These are phyloP conservation scores for Drosophila seclusa DNA, from an alignment of 2,888 invertebrate species.

Conservation along the genomic window DNA sequence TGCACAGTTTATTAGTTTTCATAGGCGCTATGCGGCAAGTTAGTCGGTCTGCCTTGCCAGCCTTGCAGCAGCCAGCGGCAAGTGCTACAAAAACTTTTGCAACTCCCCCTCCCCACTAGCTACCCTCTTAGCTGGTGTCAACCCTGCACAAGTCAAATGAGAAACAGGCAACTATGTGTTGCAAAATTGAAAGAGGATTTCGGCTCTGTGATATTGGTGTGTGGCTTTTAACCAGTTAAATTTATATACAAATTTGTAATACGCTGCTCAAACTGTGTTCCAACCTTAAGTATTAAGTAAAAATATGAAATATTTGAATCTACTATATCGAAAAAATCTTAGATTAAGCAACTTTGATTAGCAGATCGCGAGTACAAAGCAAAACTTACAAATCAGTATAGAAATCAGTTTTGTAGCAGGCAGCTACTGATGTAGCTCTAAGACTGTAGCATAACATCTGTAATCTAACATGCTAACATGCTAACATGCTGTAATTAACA, in stretches of 20 bases:
- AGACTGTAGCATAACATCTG: too few species aligned
- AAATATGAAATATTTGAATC: too few species aligned
- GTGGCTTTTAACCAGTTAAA: constrained; percentile 33
- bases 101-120: background rate
- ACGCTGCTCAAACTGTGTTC: background rate
- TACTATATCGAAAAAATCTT: background rate
- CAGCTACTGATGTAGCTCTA: too few species aligned
- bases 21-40: constrained; percentile 52
- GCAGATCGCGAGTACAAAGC: background rate
- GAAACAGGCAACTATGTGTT: constrained; percentile 56
- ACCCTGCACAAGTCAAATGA: constrained; percentile 61
- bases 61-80: constrained; percentile 35
- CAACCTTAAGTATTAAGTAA: background rate
- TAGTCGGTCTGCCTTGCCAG: constrained; percentile 19
- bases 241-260: constrained; percentile 7
- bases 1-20: constrained; percentile 79
- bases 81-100: constrained; percentile 59
- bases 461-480: too few species aligned
- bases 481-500: too few species aligned
- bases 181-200: constrained; percentile 34
- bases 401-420: too few species aligned
- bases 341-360: background rate
- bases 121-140: constrained; percentile 39
- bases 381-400: too few species aligned
- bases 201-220: background rate